Evolutionary conservation across 1,140 invertebrate genomes (phyloP), one percentile per base, ranked within the genome.

Genomic region (Drosophila subpulchrella): DNA sequence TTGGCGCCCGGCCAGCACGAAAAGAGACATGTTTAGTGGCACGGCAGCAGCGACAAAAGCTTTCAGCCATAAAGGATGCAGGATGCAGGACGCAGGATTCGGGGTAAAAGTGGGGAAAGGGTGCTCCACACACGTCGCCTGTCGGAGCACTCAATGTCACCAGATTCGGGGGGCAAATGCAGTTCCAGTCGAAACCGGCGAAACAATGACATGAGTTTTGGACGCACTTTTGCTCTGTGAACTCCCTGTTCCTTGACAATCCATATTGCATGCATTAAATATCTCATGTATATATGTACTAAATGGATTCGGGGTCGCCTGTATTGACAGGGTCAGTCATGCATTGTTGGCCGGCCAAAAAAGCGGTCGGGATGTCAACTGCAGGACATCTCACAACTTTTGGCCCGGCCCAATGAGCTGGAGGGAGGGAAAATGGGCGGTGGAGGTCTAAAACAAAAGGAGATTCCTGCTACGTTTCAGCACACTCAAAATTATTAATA

Each of bases 61-160:
- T 91, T 91, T 91, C 88, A 90, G 84, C 90, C 90, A 91, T 91
- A 91, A 91, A 83, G 75, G 63, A 70, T 68, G 57, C 75, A 75
- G 44, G 34, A 48, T 20, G 60, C 41, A 32, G 39, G 55, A 30
- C 7, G 12, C 34, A 36, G 51, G 20, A 44, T 34, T 39, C 44
- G 41, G 55, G 39, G 24, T 1, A n/a, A 59, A 61, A 30, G 17
- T 15, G 17, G 36, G 30, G 56, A 20, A 34, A 53, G 27, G 27
- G 27, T 27, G 27, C 27, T 46, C 68, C 50, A 62, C 66, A 78
- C 84, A 88, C 83, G 84, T 88, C 84, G 78, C 83, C 54, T 88
- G 75, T 83, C 84, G 79, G 65, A 86, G 71, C 82, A 89, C 90
- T 91, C 90, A 91, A 91, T 91, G 90, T 91, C 89, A 91, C 55